Conservation (phyloP, 2,797 vertebrate genomes). For the Esox masquinongy region DNA sequence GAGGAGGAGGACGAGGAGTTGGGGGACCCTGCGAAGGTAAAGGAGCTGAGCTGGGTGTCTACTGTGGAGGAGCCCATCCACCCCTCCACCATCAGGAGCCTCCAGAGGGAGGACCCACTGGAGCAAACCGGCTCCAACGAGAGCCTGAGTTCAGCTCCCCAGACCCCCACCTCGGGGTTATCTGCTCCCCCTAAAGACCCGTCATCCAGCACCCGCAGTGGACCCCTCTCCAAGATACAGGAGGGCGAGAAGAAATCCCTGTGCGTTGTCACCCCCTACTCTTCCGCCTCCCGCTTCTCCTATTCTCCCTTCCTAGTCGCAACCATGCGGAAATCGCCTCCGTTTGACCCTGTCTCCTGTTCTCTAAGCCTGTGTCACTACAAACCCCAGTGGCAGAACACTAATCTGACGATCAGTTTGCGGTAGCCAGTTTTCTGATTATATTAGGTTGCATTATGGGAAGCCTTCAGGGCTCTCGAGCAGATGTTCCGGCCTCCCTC, state of each 20-base stretch:
- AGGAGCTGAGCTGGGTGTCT: constrained; percentile 59
- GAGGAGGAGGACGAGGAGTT: constrained; percentile 60
- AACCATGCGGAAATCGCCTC: constrained; percentile 54
- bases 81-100: constrained; percentile 51
- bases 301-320: constrained; percentile 18
- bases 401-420: neutral
- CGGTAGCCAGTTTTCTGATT: constrained; percentile 10
- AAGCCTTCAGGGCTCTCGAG: neutral
- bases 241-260: constrained; percentile 62
- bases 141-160: constrained; percentile 49
- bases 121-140: constrained; percentile 65
- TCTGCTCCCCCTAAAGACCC: constrained; percentile 54
- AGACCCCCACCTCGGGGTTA: constrained; percentile 42
- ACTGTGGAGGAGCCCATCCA: constrained; percentile 71
- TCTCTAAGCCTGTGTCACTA: neutral
- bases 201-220: constrained; percentile 40
- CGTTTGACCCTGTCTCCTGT: constrained; percentile 3
- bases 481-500: constrained; percentile 19
- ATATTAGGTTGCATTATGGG: neutral
- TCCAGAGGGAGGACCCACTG: constrained; percentile 63
- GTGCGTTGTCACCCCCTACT: constrained; percentile 59
- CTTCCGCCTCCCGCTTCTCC: constrained; percentile 5
- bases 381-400: constrained; percentile 35
- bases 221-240: constrained; percentile 62
- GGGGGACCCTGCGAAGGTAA: constrained; percentile 52